Evolutionary conservation across 2,113 vertebrate species (phyloP), one percentile per base, ranked within the genome.

Genomic region (Cavia porcellus): DNA sequence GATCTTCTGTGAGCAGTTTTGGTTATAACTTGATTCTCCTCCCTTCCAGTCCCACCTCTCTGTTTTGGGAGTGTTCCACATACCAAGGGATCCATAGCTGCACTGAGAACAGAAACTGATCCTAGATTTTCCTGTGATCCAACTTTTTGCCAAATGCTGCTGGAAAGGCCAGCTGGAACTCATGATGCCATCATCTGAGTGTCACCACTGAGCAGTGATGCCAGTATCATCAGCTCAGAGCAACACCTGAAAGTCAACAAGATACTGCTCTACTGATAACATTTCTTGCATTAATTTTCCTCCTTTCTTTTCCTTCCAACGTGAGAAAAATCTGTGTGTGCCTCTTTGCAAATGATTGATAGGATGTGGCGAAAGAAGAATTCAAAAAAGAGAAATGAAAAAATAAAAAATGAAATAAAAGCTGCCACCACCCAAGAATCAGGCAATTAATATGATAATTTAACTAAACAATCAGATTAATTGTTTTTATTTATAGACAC

Each of bases 401-500:
- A n/a, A n/a, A n/a, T n/a, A n/a, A n/a, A n/a, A n/a, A n/a, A n/a
- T n/a, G n/a, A n/a, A n/a, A 20, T 50, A 30, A 25, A 7, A 79
- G 47, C 42, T 70, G 28, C 59, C 59, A 83, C 28, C 28, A 89
- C 4, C 30, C 17, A 79, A 7, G 62, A 19, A 57, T 91, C 72
- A 83, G 38, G 32, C 42, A 93, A 92, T 50, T 64, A 89, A 45
- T 59, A 68, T 17, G 45, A 89, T 13, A 92, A 84, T 61, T 86
- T 70, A 74, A 94, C 13, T 28, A 66, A 92, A 90, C 3, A 88
- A n/a, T 42, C 47, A 68, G 20, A 87, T 75, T 59, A 59, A 86
- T 80, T 79, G 55, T 47, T 89, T 96, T 82, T 72, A 89, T 83
- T 86, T 83, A 74, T 5, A 55, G 84, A 88, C 28, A 35, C 9